These are phyloP conservation scores for Heliconius ethilla DNA, from an alignment of 2,888 invertebrate species.

Conservation along the genomic window DNA sequence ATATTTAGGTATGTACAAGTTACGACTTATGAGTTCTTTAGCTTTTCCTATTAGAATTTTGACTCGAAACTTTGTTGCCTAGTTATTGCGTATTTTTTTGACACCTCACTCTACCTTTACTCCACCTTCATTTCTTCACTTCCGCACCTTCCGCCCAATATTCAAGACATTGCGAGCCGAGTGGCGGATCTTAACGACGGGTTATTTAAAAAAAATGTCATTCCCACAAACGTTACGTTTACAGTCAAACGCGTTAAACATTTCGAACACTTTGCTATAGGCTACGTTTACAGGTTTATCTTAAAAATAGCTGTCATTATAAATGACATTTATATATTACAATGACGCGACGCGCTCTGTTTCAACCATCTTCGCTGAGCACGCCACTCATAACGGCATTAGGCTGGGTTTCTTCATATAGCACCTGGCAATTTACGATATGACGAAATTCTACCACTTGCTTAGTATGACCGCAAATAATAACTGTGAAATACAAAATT, in stretches of 20 bases:
- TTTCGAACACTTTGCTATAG: too few relatives aligned
- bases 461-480: neutral
- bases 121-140: too few relatives aligned
- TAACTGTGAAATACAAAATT: neutral
- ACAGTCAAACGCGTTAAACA: too few relatives aligned
- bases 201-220: too few relatives aligned
- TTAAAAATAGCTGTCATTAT: neutral
- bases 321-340: neutral
- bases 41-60: too few relatives aligned
- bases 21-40: too few relatives aligned
- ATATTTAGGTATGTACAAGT: too few relatives aligned
- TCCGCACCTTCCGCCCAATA: neutral
- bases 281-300: too few relatives aligned
- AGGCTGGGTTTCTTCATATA: neutral
- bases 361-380: constrained; percentile 13
- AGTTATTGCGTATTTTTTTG: too few relatives aligned
- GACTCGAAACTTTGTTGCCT: too few relatives aligned
- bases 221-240: too few relatives aligned
- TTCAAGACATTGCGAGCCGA: neutral
- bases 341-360: constrained; percentile 21
- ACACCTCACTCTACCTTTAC: too few relatives aligned
- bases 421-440: neutral
- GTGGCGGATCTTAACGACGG: neutral
- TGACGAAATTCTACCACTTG: neutral
- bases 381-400: constrained; percentile 16